phyloP scores from a whole-genome alignment of 2,113 vertebrate species.

The Hiodon alosoides region DNA sequence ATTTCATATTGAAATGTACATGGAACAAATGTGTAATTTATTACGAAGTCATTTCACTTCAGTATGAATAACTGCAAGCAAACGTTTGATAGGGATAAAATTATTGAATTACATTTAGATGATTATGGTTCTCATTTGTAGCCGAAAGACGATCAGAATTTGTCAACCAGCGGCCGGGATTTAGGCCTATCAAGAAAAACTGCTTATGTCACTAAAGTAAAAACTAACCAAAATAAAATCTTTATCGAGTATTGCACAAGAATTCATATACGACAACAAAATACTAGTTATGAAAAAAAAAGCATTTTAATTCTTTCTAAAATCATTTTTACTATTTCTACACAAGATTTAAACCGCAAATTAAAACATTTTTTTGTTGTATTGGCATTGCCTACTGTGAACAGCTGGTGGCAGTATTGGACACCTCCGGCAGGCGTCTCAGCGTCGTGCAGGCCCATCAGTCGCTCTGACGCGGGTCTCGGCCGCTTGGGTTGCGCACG shows the following conservation, averaged over 20 bases:
- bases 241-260: background rate
- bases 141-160: too few relatives aligned
- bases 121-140: too few relatives aligned
- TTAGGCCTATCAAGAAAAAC: too few relatives aligned
- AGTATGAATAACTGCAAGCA: too few relatives aligned
- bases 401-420: conserved; percentile 84
- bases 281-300: conserved; percentile 45
- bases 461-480: background rate
- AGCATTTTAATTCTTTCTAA: conserved; percentile 59
- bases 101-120: too few relatives aligned
- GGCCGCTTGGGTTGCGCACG: background rate
- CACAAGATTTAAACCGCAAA: conserved; percentile 56
- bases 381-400: conserved; percentile 97
- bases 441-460: conserved; percentile 12
- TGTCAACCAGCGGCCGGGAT: too few relatives aligned
- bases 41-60: too few relatives aligned
- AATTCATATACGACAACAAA: conserved; percentile 41
- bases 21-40: background rate
- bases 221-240: background rate
- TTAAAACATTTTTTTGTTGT: conserved; percentile 64
- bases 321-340: conserved; percentile 55
- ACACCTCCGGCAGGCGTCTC: conserved; percentile 51
- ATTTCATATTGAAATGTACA: background rate
- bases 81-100: too few relatives aligned
- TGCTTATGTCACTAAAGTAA: too few relatives aligned